Conservation (phyloP, 2,113 vertebrate species). For the Anguilla japonica region DNA sequence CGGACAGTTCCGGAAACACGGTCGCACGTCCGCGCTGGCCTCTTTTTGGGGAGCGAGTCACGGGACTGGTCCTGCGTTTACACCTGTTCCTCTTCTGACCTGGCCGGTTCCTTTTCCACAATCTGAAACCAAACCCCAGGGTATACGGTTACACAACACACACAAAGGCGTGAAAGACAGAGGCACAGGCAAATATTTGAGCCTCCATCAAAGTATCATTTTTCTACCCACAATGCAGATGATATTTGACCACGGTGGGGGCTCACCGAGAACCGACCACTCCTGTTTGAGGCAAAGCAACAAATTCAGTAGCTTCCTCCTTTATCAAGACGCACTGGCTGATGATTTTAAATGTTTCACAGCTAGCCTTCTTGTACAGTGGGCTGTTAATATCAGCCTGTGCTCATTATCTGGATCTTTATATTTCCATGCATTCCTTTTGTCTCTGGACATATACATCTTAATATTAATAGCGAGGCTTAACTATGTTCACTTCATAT, state of each 20-base stretch:
- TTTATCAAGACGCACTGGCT: neutral
- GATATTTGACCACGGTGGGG: conserved; percentile 12
- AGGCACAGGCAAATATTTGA: conserved; percentile 26
- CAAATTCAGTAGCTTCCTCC: neutral
- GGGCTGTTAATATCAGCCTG: neutral
- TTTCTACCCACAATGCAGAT: conserved; percentile 14
- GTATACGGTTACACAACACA: conserved; percentile 48
- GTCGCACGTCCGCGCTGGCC: neutral
- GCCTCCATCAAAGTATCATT: conserved; percentile 9
- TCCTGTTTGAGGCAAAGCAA: neutral
- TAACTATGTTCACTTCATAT: neutral
- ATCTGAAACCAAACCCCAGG: conserved; percentile 43
- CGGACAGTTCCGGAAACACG: neutral
- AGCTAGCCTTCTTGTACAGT: neutral
- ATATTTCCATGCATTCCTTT: too few relatives aligned
- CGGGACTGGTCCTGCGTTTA: conserved; percentile 23
- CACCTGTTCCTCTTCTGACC: conserved; percentile 35
- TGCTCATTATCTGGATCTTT: too few relatives aligned
- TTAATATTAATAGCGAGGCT: neutral
- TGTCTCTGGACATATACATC: too few relatives aligned
- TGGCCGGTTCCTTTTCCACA: conserved; percentile 16
- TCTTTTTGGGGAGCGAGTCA: neutral
- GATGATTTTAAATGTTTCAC: neutral
- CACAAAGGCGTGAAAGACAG: conserved; percentile 41
- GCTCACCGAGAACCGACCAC: neutral